These are phyloP conservation scores for Sebastes steindachneri DNA, from an alignment of 2,797 vertebrate species.

Conservation along the genomic window DNA sequence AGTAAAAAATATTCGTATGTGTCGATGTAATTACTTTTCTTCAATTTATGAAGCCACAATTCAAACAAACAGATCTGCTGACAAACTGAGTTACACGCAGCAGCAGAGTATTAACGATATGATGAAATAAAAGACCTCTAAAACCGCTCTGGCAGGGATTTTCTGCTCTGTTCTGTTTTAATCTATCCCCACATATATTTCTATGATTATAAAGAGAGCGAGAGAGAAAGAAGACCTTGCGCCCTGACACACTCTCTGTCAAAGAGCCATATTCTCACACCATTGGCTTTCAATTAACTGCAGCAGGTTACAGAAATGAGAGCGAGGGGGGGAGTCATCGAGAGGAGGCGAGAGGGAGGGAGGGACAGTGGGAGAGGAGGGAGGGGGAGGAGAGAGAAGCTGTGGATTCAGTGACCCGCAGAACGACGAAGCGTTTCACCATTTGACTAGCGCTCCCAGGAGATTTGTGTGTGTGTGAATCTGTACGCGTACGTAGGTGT, in stretches of 20 bases:
- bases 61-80: constrained; percentile 26
- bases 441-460: constrained; percentile 66
- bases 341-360: background rate
- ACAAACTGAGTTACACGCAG: constrained; percentile 4
- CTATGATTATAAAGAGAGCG: constrained; percentile 30
- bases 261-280: constrained; percentile 78
- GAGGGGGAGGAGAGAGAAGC: constrained; percentile 34
- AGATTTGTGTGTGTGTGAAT: constrained; percentile 61
- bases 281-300: constrained; percentile 83
- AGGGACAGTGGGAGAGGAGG: background rate
- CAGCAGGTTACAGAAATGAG: constrained; percentile 67
- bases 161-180: constrained; percentile 33
- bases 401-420: constrained; percentile 61
- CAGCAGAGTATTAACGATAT: constrained; percentile 12
- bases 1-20: constrained; percentile 11
- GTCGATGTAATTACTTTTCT: constrained; percentile 2
- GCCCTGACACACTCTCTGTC: constrained; percentile 59
- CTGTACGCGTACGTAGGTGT: constrained; percentile 18
- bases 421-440: constrained; percentile 66
- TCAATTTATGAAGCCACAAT: constrained; percentile 9
- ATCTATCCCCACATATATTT: constrained; percentile 55
- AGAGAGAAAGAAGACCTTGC: constrained; percentile 47
- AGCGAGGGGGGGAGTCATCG: background rate
- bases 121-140: constrained; percentile 43
- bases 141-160: constrained; percentile 22